Evolutionary conservation across 2,888 invertebrate genomes (phyloP).

Genomic region (Loripinus fragilis): DNA sequence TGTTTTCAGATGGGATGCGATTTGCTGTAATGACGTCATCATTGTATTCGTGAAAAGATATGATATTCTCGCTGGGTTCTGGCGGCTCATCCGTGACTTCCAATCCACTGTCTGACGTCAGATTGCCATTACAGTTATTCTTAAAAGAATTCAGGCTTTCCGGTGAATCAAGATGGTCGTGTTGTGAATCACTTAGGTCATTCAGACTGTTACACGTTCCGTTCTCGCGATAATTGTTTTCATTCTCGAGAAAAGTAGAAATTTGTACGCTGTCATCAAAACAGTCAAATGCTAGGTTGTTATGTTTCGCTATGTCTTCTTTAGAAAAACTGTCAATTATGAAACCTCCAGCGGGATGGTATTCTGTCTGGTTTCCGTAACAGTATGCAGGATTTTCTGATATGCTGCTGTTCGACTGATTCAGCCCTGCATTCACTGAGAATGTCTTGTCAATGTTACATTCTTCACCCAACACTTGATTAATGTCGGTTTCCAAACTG

Average conservation of each 20-base stretch:
- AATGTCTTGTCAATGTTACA: constrained; percentile 28
- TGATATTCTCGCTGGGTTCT: too few relatives aligned
- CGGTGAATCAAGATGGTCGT: background rate
- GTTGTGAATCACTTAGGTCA: background rate
- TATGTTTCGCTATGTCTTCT: background rate
- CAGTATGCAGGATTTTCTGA: constrained; percentile 90
- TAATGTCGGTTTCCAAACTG: background rate
- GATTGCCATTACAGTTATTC: background rate
- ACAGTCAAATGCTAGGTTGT: background rate
- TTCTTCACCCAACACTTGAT: background rate
- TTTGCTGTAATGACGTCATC: too few relatives aligned
- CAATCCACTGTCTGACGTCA: too few relatives aligned
- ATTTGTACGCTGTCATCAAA: background rate
- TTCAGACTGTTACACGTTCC: background rate
- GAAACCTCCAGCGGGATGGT: constrained; percentile 43
- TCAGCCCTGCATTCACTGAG: constrained; percentile 86
- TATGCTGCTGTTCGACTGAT: constrained; percentile 91
- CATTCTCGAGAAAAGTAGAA: constrained; percentile 2
- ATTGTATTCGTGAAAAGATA: too few relatives aligned
- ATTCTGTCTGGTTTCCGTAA: constrained; percentile 92
- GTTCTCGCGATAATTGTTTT: constrained; percentile 8
- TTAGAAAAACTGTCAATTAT: constrained; percentile 38
- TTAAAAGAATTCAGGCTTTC: background rate
- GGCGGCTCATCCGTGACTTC: too few relatives aligned
- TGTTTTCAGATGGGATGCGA: too few relatives aligned